phyloP scores from a whole-genome alignment of 2,888 invertebrate species.

The Pristionchus japonicus region DNA sequence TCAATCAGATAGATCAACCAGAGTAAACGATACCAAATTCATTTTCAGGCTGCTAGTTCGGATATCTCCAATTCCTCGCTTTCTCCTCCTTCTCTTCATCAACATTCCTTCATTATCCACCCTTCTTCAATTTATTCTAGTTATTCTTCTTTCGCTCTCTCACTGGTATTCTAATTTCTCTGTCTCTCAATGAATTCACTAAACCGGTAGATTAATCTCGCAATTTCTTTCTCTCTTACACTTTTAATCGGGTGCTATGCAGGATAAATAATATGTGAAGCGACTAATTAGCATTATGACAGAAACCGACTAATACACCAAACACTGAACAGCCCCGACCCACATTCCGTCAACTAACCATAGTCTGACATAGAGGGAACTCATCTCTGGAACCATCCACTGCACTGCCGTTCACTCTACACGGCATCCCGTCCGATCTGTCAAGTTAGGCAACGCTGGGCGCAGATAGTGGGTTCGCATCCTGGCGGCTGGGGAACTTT shows the following conservation, averaged over 20 bases:
- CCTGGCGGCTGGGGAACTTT: too few relatives aligned
- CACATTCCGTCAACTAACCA: too few relatives aligned
- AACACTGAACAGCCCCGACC: too few relatives aligned
- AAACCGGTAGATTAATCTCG: not conserved
- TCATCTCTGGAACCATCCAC: too few relatives aligned
- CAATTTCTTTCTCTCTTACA: not conserved
- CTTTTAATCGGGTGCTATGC: not conserved
- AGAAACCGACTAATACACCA: too few relatives aligned
- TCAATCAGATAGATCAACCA: slow-evolving; percentile 62
- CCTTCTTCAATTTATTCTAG: not conserved
- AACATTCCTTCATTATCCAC: slow-evolving; percentile 14
- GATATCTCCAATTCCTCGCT: not conserved
- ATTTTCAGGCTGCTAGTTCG: slow-evolving; percentile 7
- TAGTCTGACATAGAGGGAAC: too few relatives aligned
- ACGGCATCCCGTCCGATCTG: too few relatives aligned
- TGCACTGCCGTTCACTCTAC: too few relatives aligned
- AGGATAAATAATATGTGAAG: too few relatives aligned
- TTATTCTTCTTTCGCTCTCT: not conserved
- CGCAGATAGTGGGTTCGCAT: too few relatives aligned
- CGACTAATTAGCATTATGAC: too few relatives aligned
- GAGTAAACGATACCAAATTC: not conserved
- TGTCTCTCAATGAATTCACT: not conserved
- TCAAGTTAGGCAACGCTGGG: too few relatives aligned
- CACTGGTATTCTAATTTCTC: not conserved
- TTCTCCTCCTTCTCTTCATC: slow-evolving; percentile 21